Evolutionary conservation across 2,797 vertebrate species (phyloP), one percentile per base, ranked within the genome.

Genomic region (Steatocranus sp.): DNA sequence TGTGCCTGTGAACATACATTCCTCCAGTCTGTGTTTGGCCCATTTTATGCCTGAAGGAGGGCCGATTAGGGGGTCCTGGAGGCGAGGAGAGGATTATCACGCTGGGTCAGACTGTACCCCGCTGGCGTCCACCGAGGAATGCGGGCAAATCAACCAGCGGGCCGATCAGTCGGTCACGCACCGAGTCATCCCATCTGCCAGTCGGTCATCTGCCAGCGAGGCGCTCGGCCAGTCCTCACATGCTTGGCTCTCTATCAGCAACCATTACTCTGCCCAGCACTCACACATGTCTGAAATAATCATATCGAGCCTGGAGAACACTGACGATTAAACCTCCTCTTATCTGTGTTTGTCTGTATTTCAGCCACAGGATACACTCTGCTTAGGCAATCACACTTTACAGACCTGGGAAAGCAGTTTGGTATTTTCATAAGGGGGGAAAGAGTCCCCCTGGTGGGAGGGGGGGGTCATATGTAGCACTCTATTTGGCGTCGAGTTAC

Each of bases 11-110:
- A 73, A 82, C 79, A 76, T 61, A 38, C 61, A 80, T 88, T 89
- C 86, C 79, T 90, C 83, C 58, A 76, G 30, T 63, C 34, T 76
- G 78, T 80, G 53, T 68, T 85, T 80, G 48, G 85, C 53, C 78
- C 75, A 56, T 86, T 91, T 88, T 74, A 82, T 85, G 85, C 79
- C 74, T 63, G 25, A 56, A 90, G 70, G 76, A 89, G 87, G 83
- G 76, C 86, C 93, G 91, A 92, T 96, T 92, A 95, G 90, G 86
- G 23, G 84, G 80, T 86, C 90, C 87, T 92, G 84, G 88, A 82
- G 81, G 86, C n/a, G 18, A 86, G 58, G 76, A 85, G 54, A 75
- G 86, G 85, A 94, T 93, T 93, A 92, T 91, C 86, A 82, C 7
- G 79, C 87, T 86, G 91, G 91, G 89, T 88, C 89, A 92, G 91